Base-by-base conservation (phyloP, 2,888 invertebrate species). In the Heliconius sara region DNA sequence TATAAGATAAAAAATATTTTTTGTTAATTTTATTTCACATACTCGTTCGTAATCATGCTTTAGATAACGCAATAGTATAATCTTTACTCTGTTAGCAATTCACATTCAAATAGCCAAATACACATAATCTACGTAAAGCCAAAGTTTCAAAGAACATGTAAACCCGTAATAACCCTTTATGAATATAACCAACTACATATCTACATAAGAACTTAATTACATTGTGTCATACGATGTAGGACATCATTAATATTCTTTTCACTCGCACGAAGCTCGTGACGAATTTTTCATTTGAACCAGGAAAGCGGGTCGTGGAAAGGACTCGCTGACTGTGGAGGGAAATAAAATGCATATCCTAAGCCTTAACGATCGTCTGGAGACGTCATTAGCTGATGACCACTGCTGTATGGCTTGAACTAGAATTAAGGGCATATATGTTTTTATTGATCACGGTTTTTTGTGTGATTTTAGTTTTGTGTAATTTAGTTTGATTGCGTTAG, bases 311-410 rank as follows among this genome's bases (percentile, higher is more conserved):
- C 73, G 60, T 73, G 16, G 73, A 60, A 73, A 60, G 73, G 10
- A 73, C 16, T 60, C 60, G 73, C 73, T 73, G 73, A 73, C 60
- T 73, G 73, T 34, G 34, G 16, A 60, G 16, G 25, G 60, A 73
- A 60, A 73, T 60, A 73, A 73, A 73, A 73, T 73, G 73, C 60
- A 39, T 73, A 60, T 73, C 57, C 73, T 73, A 60, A 73, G 73
- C 34, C 79, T 67, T 79, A 79, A 79, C 43, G 74, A 75, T 47
- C 75, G 79, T 70, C 67, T 34, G 60, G 75, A 75, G 79, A 75
- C 43, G 57, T 75, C 74, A 75, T 79, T 79, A 79, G 79, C 75
- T 79, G 79, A 79, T 79, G 75, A 60, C 79, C 79, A 75, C 16
- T 57, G 75, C 75, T 63, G 75, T 39, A 70, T 75, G 43, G 65